Base-by-base conservation (phyloP, 2,113 vertebrate species). In the Hyla sarda region DNA sequence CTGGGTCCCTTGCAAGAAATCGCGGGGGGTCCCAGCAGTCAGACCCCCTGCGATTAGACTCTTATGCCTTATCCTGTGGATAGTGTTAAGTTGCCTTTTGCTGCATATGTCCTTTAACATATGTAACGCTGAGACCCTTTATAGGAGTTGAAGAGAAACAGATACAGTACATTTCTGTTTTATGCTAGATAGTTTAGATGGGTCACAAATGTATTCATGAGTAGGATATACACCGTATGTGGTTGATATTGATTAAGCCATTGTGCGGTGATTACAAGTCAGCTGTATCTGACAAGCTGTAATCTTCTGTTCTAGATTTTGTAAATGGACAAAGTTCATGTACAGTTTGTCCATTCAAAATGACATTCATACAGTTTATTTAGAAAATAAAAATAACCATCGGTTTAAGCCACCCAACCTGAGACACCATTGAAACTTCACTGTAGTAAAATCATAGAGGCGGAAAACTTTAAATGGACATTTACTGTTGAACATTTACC, bases 231-330 rank as follows among this genome's bases (percentile, higher is more conserved):
- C 65, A 34, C 30, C 34, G 1, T 69, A 69, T 32, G 30, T 19
- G 17, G 30, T 10, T 7, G 52, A 58, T 79, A 79, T 79, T 79
- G 76, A 79, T 79, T 37, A 58, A 58, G 58, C 76, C 21, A 37
- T 58, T 58, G 19, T 58, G 50, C 19, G 47, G 32, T 79, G 52
- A 58, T 58, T 58, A 28, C 58, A 30, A 19, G 58, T 54, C n/a
- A 0, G 56, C 78, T 65, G 2, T 21, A 12, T 21, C n/a, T 81
- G 56, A 81, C 56, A 62, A 3, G 25, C 23, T 65, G 37, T 62
- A 81, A 81, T 81, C 34, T 47, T 81, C 58, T 45, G 56, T 47
- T 81, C 45, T 65, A 16, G 78, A 81, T 81, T 81, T 47, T 48
- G 41, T 45, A 47, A 81, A 65, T 19, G 54, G 14, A 81, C 56